Percentiles rank a stretch among this genome's conserved stretches.
Conservation (phyloP, 1,140 invertebrate species). For the Anoplolepis gracilipes region DNA sequence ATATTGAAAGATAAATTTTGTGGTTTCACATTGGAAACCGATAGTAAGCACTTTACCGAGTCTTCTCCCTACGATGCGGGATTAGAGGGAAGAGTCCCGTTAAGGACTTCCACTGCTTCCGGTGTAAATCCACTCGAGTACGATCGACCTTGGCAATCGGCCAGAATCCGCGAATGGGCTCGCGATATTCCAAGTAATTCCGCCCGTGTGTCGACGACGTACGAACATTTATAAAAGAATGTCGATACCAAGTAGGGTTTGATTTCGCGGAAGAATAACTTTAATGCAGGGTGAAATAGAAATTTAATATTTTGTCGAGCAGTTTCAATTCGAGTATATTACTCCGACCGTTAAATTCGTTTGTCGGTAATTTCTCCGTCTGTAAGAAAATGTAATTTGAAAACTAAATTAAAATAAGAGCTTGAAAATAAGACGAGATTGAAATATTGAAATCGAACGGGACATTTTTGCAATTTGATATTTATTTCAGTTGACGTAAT, state of each 20-base stretch:
- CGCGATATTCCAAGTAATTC: slow-evolving; percentile 56
- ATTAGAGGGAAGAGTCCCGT: slow-evolving; percentile 59
- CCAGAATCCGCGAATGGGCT: slow-evolving; percentile 63
- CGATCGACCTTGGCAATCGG: slow-evolving; percentile 63
- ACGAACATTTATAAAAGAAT: slow-evolving; percentile 59
- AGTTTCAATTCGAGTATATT: slow-evolving; percentile 39
- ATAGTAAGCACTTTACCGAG: slow-evolving; percentile 48
- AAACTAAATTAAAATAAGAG: slow-evolving; percentile 19
- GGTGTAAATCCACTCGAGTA: slow-evolving; percentile 57
- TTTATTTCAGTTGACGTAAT: slow-evolving; percentile 1
- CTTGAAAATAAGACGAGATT: slow-evolving; percentile 34
- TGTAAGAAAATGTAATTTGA: slow-evolving; percentile 33
- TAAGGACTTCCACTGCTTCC: slow-evolving; percentile 42
- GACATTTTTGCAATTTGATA: slow-evolving; percentile 13
- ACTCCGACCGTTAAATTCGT: slow-evolving; percentile 32
- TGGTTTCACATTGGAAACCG: slow-evolving; percentile 4
- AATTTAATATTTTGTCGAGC: slow-evolving; percentile 53
- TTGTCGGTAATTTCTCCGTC: slow-evolving; percentile 26
- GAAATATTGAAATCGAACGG: slow-evolving; percentile 12
- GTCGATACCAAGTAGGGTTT: slow-evolving; percentile 60
- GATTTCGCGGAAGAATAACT: slow-evolving; percentile 61
- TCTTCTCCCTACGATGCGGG: slow-evolving; percentile 43
- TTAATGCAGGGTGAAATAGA: slow-evolving; percentile 51
- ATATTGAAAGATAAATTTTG: slow-evolving; percentile 3
- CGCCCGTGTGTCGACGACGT: slow-evolving; percentile 49